Conservation (phyloP, 2,797 vertebrate species). For the Brachymystax lenok region DNA sequence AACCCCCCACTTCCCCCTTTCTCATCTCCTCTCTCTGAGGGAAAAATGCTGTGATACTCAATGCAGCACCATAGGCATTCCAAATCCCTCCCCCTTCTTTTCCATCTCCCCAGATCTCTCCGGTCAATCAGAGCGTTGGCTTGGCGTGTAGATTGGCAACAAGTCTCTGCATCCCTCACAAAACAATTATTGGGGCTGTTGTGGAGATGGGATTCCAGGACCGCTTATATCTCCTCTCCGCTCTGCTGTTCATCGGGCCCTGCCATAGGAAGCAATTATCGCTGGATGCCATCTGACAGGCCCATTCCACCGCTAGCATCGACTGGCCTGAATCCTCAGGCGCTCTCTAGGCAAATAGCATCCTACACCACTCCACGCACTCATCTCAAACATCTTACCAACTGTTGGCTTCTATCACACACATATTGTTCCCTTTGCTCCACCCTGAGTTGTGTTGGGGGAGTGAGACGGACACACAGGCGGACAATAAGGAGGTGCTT, state of each 20-base stretch:
- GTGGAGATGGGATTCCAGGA: slow-evolving; percentile 89
- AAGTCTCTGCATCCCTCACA: slow-evolving; percentile 82
- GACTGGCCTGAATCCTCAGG: slow-evolving; percentile 90
- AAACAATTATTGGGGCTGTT: slow-evolving; percentile 89
- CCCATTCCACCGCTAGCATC: slow-evolving; percentile 85
- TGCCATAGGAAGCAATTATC: slow-evolving; percentile 99
- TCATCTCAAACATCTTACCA: slow-evolving; percentile 94
- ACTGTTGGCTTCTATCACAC: slow-evolving; percentile 91
- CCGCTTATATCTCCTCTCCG: slow-evolving; percentile 40
- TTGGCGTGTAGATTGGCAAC: slow-evolving; percentile 83
- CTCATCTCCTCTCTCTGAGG: slow-evolving; percentile 61
- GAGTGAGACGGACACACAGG: slow-evolving; percentile 78
- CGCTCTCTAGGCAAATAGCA: slow-evolving; percentile 98
- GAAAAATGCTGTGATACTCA: slow-evolving; percentile 68
- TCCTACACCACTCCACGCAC: slow-evolving; percentile 78
- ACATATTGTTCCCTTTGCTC: slow-evolving; percentile 92
- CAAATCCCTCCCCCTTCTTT: slow-evolving; percentile 31
- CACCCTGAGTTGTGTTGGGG: slow-evolving; percentile 78
- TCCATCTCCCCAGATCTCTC: slow-evolving; percentile 63
- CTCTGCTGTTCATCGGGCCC: slow-evolving; percentile 70
- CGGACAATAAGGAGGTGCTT: slow-evolving; percentile 66
- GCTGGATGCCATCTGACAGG: slow-evolving; percentile 97
- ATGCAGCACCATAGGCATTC: slow-evolving; percentile 35
- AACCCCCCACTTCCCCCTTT: slow-evolving; percentile 13
- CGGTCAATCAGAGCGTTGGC: slow-evolving; percentile 86